phyloP scores from a whole-genome alignment of 2,113 vertebrate species.

The Pachycephala philippinensis region DNA sequence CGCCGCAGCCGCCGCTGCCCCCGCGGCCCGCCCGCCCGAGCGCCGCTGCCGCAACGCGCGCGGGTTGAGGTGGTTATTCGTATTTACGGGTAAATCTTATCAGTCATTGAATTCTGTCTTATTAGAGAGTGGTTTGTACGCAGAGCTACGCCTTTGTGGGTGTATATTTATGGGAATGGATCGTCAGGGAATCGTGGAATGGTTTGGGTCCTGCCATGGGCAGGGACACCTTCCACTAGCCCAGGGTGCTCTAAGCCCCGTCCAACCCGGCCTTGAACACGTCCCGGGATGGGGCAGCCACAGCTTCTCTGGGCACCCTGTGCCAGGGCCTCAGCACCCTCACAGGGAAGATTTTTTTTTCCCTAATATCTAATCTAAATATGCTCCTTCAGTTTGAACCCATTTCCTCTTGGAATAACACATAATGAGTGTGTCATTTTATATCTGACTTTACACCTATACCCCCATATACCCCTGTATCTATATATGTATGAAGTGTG shows the following conservation, averaged over 20 bases:
- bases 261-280: not conserved
- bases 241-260: not conserved
- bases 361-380: not conserved
- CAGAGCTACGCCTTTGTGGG: not conserved
- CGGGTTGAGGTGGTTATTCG: not conserved
- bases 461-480: not conserved
- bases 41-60: not conserved
- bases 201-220: not conserved
- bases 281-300: not conserved
- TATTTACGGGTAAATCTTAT: not conserved
- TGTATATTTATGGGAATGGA: not conserved
- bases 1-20: too few species aligned
- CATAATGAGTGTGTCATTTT: not conserved
- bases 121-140: not conserved
- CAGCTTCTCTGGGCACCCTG: not conserved
- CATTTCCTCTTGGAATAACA: not conserved
- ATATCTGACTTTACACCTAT: not conserved
- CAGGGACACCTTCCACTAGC: not conserved
- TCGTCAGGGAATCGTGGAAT: fast-evolving
- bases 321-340: not conserved
- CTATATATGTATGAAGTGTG: not conserved
- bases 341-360: not conserved
- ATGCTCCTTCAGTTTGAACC: not conserved
- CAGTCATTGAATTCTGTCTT: not conserved
- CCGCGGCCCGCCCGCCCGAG: not conserved